Evolutionary conservation across 2,888 invertebrate genomes (phyloP).

Genomic region (Drosophila phalerata): DNA sequence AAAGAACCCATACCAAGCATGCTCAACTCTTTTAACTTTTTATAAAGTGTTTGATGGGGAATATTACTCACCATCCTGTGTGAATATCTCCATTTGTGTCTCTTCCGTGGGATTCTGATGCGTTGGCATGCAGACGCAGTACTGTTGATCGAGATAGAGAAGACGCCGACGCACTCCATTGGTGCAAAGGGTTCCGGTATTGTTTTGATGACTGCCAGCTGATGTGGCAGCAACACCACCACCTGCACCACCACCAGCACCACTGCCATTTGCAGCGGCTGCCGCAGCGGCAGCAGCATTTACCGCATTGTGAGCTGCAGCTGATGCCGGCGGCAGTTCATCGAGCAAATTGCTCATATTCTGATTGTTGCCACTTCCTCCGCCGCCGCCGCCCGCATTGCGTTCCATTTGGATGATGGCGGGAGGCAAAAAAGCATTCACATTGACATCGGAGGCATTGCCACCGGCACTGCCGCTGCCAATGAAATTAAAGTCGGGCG

Average conservation of each 20-base stretch:
- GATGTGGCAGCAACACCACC: constrained; percentile 5
- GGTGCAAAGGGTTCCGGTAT: constrained; percentile 55
- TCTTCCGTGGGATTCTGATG: constrained; percentile 88
- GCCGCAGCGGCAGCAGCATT: constrained; percentile 4
- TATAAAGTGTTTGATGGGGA: not conserved
- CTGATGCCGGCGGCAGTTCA: constrained; percentile 51
- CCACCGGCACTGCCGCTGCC: constrained; percentile 17
- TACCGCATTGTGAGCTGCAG: constrained; percentile 12
- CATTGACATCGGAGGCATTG: constrained; percentile 35
- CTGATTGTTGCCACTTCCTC: constrained; percentile 31
- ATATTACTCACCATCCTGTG: constrained; percentile 87
- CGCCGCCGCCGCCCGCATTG: constrained; percentile 43
- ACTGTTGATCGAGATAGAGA: constrained; percentile 81
- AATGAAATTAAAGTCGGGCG: constrained; percentile 54
- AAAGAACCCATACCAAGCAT: no score
- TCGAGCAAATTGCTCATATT: constrained; percentile 64
- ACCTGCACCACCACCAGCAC: constrained; percentile 3
- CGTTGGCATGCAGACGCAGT: constrained; percentile 86
- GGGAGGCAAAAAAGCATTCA: constrained; percentile 58
- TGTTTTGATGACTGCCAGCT: constrained; percentile 44
- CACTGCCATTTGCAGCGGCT: not conserved
- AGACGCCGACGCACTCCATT: constrained; percentile 71
- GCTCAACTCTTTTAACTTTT: not conserved
- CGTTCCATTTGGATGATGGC: constrained; percentile 51
- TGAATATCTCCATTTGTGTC: constrained; percentile 88